Evolutionary conservation across 2,888 invertebrate species (phyloP).

Genomic region (Parnassius orleans): DNA sequence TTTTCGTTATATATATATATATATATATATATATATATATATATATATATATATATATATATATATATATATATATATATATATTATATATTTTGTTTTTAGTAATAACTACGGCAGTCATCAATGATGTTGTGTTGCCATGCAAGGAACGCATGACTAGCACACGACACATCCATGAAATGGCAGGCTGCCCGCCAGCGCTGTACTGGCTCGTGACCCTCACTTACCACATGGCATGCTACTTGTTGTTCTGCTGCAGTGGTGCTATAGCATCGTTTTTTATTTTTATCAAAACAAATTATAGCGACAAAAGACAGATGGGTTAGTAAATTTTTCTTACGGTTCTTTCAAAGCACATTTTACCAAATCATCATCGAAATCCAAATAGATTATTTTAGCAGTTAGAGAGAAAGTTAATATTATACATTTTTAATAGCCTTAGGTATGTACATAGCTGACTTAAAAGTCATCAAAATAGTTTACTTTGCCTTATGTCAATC

Average conservation of each 20-base stretch:
- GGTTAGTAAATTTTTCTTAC: conserved; percentile 8
- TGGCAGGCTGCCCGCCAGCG: conserved; percentile 79
- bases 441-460: too few relatives aligned
- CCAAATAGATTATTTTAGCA: too few relatives aligned
- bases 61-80: conserved; percentile 81
- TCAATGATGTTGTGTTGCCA: too few relatives aligned
- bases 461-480: too few relatives aligned
- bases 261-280: conserved; percentile 25
- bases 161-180: conserved; percentile 82
- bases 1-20: conserved; percentile 53
- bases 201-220: conserved; percentile 80
- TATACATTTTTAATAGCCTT: too few relatives aligned
- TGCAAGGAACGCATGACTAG: conserved; percentile 79
- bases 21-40: conserved; percentile 81
- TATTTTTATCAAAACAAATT: conserved; percentile 29
- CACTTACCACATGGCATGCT: conserved; percentile 32
- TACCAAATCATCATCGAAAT: too few relatives aligned
- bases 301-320: conserved; percentile 21
- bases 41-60: conserved; percentile 84
- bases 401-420: too few relatives aligned
- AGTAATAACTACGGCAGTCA: too few relatives aligned
- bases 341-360: too few relatives aligned
- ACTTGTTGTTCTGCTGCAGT: conserved; percentile 37
- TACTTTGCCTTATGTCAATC: too few relatives aligned
- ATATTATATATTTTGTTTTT: conserved; percentile 75